Evolutionary conservation across 2,113 vertebrate species (phyloP).

Genomic region (Psittacus erithacus): DNA sequence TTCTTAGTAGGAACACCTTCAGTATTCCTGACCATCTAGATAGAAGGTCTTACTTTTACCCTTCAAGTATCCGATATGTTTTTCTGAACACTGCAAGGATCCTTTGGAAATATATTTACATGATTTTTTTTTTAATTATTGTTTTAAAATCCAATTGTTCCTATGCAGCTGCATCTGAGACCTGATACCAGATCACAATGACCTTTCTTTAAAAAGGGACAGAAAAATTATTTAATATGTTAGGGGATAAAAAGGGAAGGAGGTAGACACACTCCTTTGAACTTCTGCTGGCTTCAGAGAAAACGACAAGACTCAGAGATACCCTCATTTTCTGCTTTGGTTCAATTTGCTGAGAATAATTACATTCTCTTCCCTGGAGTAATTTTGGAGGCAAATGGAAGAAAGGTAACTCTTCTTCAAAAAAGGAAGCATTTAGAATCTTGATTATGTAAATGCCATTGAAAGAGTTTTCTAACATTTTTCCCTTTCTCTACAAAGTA

Average conservation of each 20-base stretch:
- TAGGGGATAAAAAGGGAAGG: not conserved
- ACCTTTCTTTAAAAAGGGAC: not conserved
- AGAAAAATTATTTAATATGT: not conserved
- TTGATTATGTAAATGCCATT: not conserved
- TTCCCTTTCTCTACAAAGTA: not conserved
- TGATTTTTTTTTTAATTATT: not conserved
- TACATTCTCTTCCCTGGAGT: slow-evolving; percentile 33
- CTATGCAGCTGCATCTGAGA: not conserved
- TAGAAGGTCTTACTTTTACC: not conserved
- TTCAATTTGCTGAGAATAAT: slow-evolving; percentile 49
- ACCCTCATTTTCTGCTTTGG: not conserved
- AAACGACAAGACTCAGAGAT: slow-evolving; percentile 3
- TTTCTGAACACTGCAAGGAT: not conserved
- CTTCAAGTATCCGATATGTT: not conserved
- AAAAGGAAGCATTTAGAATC: not conserved
- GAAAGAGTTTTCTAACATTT: not conserved
- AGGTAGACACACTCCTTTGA: not conserved
- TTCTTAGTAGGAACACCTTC: not conserved
- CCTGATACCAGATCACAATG: not conserved
- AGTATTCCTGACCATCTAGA: not conserved
- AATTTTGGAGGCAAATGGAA: not conserved
- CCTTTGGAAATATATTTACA: not conserved
- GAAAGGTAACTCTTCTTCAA: slow-evolving; percentile 1
- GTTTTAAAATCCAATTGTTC: not conserved
- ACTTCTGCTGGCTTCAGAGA: not conserved